A percentile compares a stretch with the other conserved stretches of the same genome.
These are phyloP conservation scores for Rutilus rutilus DNA, from an alignment of 2,113 vertebrate genomes.

Conservation along the genomic window DNA sequence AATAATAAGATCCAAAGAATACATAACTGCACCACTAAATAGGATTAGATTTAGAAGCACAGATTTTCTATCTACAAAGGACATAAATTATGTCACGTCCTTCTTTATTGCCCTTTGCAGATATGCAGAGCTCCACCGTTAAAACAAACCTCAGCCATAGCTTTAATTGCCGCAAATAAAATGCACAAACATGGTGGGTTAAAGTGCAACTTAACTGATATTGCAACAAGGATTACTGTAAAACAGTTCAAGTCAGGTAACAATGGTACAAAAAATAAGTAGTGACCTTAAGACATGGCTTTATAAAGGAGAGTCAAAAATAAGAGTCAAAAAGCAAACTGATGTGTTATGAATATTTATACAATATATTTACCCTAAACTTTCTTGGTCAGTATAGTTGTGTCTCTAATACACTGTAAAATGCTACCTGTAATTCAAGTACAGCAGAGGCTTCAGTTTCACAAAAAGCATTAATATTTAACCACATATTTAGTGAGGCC, in stretches of 20 bases:
- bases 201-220: slow-evolving; percentile 30
- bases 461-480: slow-evolving; percentile 57
- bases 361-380: not conserved
- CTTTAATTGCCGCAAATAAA: slow-evolving; percentile 32
- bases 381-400: not conserved
- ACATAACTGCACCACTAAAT: not conserved
- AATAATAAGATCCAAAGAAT: slow-evolving; percentile 2
- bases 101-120: slow-evolving; percentile 8
- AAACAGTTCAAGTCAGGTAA: not conserved
- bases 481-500: slow-evolving; percentile 47
- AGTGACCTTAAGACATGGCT: not conserved
- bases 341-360: not conserved
- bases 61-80: not conserved
- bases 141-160: not conserved
- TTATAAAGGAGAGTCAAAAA: not conserved
- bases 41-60: slow-evolving; percentile 10
- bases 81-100: not conserved
- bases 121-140: not conserved
- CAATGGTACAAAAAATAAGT: not conserved
- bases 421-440: slow-evolving; percentile 53
- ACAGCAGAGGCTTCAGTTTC: slow-evolving; percentile 40
- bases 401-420: slow-evolving; percentile 35
- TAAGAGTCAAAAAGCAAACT: too few relatives aligned
- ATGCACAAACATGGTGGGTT: not conserved
- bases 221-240: not conserved